Evolutionary conservation across 2,797 vertebrate species (phyloP), one percentile per base, ranked within the genome.

Genomic region (Orientallactaga sibirica): DNA sequence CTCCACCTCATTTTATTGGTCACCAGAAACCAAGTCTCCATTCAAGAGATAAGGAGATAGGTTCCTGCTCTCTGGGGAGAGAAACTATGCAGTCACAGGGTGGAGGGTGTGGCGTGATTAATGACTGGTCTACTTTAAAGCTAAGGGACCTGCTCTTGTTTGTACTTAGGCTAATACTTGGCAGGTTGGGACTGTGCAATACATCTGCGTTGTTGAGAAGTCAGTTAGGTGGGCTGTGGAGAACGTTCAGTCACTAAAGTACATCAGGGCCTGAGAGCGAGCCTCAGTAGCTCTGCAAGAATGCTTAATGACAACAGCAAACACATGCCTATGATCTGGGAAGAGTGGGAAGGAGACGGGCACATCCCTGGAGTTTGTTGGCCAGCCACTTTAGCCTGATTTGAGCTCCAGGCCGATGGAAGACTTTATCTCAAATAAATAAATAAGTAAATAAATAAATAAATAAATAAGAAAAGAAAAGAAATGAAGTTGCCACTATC

Each of bases 401-500:
- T 58, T 58, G 55, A 58, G 55, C 16, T 58, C 55, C 55, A 58
- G 55, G 55, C 55, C 12, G 15, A 14, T 58, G 55, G 15, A 58
- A 58, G 55, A 58, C 55, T 14, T 58, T 58, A 58, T 58, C 16
- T 58, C 55, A 58, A 58, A 58, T n/a, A n/a, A 16, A 58, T 2
- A 58, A 37, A 37, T 37, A 37, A 37, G n/a, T n/a, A n/a, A n/a
- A n/a, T n/a, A n/a, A 37, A 37, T 37, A 37, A 37, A 37, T 37
- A 37, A 37, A 37, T 37, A 37, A 37, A 37, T 37, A 37, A 37
- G 33, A 58, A 58, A 16, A 16, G 15, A 4, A 16, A 58, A 58
- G 55, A 83, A 86, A 55, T 80, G 67, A 92, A 78, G 70, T 93
- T 78, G 74, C 27, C 29, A n/a, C 84, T 74, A 83, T 73, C n/a